Percentiles rank a stretch among this genome's conserved stretches.
Evolutionary conservation across 2,113 vertebrate species (phyloP).

Genomic region (Pleuronectes platessa): DNA sequence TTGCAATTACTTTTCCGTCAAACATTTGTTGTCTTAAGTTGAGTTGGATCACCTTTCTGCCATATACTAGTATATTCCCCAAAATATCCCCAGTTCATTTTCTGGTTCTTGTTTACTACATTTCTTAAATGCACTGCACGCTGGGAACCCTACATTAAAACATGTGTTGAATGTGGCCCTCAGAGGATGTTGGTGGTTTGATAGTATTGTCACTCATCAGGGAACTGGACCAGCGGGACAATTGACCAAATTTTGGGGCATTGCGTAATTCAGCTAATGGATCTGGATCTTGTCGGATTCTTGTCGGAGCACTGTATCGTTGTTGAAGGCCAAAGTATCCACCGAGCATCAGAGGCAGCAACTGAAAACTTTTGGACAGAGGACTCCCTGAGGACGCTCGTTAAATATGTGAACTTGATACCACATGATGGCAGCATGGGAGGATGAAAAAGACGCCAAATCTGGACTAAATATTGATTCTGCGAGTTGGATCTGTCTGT

Average conservation of each 20-base stretch:
- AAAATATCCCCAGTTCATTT: neutral
- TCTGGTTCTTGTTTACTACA: neutral
- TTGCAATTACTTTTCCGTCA: no score
- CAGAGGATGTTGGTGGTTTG: conserved; percentile 1
- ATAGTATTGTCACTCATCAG: neutral
- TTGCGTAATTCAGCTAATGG: neutral
- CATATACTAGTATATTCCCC: neutral
- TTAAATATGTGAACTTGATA: conserved; percentile 40
- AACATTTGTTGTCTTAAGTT: no score
- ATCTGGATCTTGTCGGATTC: conserved; percentile 23
- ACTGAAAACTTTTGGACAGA: conserved; percentile 41
- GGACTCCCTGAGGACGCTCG: conserved; percentile 31
- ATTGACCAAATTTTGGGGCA: conserved; percentile 2
- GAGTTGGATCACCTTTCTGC: no score
- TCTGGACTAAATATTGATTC: conserved; percentile 30
- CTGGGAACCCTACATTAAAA: neutral
- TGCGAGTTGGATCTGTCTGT: conserved; percentile 18
- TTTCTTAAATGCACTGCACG: neutral
- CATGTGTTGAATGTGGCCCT: neutral
- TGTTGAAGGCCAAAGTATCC: conserved; percentile 58
- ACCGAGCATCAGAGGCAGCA: conserved; percentile 23
- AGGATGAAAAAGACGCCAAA: conserved; percentile 34
- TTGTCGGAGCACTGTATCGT: conserved; percentile 44
- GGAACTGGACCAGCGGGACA: conserved; percentile 24
- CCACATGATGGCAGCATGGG: conserved; percentile 14